Evolutionary conservation across 2,113 vertebrate species (phyloP).

Genomic region (Corythoichthys haematopterus): DNA sequence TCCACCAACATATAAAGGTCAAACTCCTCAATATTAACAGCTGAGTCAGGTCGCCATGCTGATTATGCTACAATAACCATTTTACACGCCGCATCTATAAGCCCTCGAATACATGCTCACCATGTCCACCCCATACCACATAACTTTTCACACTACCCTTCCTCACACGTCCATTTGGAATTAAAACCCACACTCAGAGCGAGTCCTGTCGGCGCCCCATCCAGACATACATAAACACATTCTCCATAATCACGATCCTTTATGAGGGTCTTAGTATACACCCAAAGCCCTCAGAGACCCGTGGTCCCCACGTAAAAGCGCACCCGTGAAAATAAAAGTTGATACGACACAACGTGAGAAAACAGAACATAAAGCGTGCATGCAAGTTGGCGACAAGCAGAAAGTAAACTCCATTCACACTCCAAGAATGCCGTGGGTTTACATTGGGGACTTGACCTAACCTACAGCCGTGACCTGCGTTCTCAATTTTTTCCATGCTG

Average conservation of each 20-base stretch:
- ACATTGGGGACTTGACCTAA: slow-evolving; percentile 84
- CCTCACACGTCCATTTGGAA: slow-evolving; percentile 61
- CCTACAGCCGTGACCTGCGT: slow-evolving; percentile 76
- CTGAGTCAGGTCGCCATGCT: slow-evolving; percentile 57
- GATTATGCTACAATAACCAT: slow-evolving; percentile 68
- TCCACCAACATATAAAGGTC: slow-evolving; percentile 57
- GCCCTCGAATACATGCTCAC: slow-evolving; percentile 25
- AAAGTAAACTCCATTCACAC: slow-evolving; percentile 76
- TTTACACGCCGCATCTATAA: slow-evolving; percentile 50
- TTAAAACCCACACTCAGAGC: slow-evolving; percentile 48
- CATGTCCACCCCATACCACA: slow-evolving; percentile 17
- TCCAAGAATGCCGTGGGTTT: slow-evolving; percentile 83
- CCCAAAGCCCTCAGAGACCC: slow-evolving; percentile 44
- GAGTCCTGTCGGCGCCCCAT: slow-evolving; percentile 53
- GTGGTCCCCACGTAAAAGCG: slow-evolving; percentile 10
- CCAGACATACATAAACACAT: slow-evolving; percentile 66
- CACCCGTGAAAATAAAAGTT: slow-evolving; percentile 51
- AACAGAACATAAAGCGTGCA: slow-evolving; percentile 12
- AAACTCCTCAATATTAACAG: slow-evolving; percentile 65
- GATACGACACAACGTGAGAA: slow-evolving; percentile 59
- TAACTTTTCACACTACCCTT: slow-evolving; percentile 27
- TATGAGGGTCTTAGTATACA: slow-evolving; percentile 66
- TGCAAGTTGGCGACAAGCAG: slow-evolving; percentile 35
- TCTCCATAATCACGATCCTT: slow-evolving; percentile 51
- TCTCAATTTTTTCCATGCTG: slow-evolving; percentile 79